Base-by-base conservation (phyloP, 2,113 vertebrate species). In the Empidonax alnorum region DNA sequence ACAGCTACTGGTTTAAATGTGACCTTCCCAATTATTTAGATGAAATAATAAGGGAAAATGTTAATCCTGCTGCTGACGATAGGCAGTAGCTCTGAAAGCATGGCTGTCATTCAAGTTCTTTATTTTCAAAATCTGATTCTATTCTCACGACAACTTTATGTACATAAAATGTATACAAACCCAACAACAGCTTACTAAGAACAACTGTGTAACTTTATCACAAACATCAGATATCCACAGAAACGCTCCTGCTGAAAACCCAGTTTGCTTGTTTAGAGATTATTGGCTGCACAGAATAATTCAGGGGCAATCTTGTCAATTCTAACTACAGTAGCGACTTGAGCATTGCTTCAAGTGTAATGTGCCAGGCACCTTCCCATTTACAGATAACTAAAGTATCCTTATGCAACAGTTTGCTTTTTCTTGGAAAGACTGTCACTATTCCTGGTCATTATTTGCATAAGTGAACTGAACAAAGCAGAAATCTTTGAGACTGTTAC, bases 21-120 rank as follows among this genome's bases (percentile, higher is more conserved):
- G 93, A 94, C 94, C 74, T 93, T 94, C 86, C 72, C 23, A 47
- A n/a, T 88, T 87, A 82, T 97, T 96, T 56, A 66, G n/a, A 55
- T 95, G 90, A 84, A 90, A 78, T 93, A 91, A 66, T 76, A 95
- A 92, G 85, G 42, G 23, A 86, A 61, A 81, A 39, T 6, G 14
- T 37, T 73, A 71, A 31, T 62, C n/a, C 27, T 77, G 49, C 39
- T 74, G 41, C 25, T 42, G 31, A 67, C 1, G 2, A 58, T 37
- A 22, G 33, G 42, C 80, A 79, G 72, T 68, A 89, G 65, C 66
- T 81, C 73, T 73, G 73, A 68, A 96, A 96, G 44, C 44, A 31
- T 3, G 15, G 21, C 58, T 92, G 53, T 46, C 24, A 12, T 52
- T 71, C 35, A 25, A 75, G 52, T 42, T 66, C 20, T 25, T 41